Conservation (phyloP, 2,113 vertebrate species). For the Connochaetes taurinus region DNA sequence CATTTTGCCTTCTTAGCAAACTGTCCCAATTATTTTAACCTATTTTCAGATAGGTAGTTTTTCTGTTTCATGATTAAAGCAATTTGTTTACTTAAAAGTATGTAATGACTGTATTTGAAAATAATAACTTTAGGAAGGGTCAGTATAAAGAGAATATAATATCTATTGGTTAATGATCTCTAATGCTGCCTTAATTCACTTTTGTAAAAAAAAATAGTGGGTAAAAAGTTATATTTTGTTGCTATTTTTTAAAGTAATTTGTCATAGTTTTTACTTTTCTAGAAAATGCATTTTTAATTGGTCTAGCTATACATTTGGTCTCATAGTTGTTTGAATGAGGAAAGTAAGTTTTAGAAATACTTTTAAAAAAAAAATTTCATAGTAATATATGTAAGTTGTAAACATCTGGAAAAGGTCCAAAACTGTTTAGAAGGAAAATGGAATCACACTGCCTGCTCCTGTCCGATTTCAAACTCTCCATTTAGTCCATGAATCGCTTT, state of each 20-base stretch:
- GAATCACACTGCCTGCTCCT: background rate
- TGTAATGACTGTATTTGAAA: background rate
- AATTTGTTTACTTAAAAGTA: background rate
- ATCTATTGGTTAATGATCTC: background rate
- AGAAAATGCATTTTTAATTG: slow-evolving; percentile 8
- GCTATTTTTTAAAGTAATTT: background rate
- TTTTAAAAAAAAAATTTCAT: background rate
- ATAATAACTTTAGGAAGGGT: background rate
- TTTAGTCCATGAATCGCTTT: background rate
- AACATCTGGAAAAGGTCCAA: background rate
- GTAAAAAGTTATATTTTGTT: slow-evolving; percentile 14
- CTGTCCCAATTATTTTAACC: background rate
- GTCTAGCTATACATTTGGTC: background rate
- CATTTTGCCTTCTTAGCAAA: background rate
- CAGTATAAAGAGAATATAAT: background rate
- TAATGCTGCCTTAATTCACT: background rate
- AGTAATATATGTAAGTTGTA: background rate
- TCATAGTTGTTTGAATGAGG: background rate
- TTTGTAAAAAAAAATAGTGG: slow-evolving; percentile 2
- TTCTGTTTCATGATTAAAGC: background rate
- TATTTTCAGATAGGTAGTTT: background rate
- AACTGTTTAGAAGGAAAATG: background rate
- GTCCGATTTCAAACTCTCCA: background rate
- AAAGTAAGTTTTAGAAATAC: slow-evolving; percentile 3
- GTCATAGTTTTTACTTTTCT: background rate